Conservation (phyloP, 2,888 invertebrate genomes). For the Euplagia quadripunctaria region DNA sequence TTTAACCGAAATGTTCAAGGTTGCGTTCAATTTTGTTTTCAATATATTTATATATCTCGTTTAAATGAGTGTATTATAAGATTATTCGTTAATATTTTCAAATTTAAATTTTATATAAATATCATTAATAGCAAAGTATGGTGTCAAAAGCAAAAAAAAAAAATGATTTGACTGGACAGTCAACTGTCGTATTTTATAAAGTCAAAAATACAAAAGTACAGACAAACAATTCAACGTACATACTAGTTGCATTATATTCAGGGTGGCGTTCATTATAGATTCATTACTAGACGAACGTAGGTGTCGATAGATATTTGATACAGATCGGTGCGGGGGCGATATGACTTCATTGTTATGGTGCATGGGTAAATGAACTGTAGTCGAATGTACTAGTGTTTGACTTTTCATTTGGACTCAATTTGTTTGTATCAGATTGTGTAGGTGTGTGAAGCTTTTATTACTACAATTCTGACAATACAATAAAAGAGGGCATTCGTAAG, state of each 20-base stretch:
- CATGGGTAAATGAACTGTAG: conserved; percentile 63
- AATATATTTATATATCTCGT: no score
- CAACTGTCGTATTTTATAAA: not conserved
- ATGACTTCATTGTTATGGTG: conserved; percentile 66
- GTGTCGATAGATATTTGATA: conserved; percentile 74
- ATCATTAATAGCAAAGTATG: no score
- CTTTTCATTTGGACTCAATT: conserved; percentile 35
- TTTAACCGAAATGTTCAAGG: no score
- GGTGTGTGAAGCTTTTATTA: conserved; percentile 19
- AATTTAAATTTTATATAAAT: no score
- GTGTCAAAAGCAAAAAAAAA: not conserved
- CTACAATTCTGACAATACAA: not conserved
- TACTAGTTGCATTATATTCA: conserved; percentile 49
- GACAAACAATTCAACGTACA: conserved; percentile 31
- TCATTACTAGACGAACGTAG: conserved; percentile 67
- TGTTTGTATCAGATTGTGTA: conserved; percentile 9
- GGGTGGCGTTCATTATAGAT: conserved; percentile 60
- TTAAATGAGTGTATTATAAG: no score
- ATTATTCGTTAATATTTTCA: no score
- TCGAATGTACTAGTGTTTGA: conserved; percentile 32
- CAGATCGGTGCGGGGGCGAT: conserved; percentile 70
- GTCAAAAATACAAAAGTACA: not conserved
- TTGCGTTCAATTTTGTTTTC: no score
- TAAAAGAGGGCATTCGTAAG: conserved; percentile 1
- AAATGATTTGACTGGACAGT: not conserved